A percentile compares a stretch with the other conserved stretches of the same genome.
Evolutionary conservation across 2,888 invertebrate species (phyloP).

Genomic region (Erynnis tages): DNA sequence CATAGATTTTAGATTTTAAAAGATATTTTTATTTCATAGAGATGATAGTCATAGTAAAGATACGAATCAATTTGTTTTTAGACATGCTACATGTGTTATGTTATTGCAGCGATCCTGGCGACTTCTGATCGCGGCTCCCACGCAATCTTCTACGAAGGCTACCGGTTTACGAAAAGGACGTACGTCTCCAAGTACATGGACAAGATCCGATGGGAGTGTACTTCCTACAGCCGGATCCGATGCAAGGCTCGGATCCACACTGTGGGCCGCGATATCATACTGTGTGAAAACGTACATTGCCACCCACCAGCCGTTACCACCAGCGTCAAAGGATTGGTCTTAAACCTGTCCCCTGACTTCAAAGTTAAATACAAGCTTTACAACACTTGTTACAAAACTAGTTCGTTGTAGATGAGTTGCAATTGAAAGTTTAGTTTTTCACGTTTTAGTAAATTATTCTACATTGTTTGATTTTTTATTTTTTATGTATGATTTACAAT

Average conservation of each 20-base stretch:
- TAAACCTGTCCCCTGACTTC: constrained; percentile 1
- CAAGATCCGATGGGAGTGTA: constrained; percentile 41
- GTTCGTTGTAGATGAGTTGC: background rate
- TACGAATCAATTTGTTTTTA: too few relatives aligned
- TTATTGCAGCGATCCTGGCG: constrained; percentile 27
- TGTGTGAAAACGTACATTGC: constrained; percentile 29
- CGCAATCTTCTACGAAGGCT: constrained; percentile 37
- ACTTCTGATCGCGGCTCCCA: constrained; percentile 31
- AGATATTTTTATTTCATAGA: too few relatives aligned
- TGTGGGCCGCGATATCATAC: constrained; percentile 29
- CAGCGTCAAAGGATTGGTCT: constrained; percentile 26
- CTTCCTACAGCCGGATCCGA: constrained; percentile 32
- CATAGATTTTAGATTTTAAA: too few relatives aligned
- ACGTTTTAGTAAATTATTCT: too few relatives aligned
- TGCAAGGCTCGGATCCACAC: constrained; percentile 37
- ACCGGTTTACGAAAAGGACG: constrained; percentile 36
- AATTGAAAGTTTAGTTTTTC: too few relatives aligned
- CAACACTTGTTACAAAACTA: background rate
- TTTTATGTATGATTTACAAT: too few relatives aligned
- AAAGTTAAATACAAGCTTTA: constrained; percentile 1
- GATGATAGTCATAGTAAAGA: too few relatives aligned
- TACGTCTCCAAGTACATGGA: constrained; percentile 31
- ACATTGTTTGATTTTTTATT: too few relatives aligned
- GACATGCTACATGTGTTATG: background rate
- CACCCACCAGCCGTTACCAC: constrained; percentile 21